These are phyloP conservation scores for Parasteatoda tepidariorum DNA, from an alignment of 1,140 invertebrate genomes.

Conservation along the genomic window DNA sequence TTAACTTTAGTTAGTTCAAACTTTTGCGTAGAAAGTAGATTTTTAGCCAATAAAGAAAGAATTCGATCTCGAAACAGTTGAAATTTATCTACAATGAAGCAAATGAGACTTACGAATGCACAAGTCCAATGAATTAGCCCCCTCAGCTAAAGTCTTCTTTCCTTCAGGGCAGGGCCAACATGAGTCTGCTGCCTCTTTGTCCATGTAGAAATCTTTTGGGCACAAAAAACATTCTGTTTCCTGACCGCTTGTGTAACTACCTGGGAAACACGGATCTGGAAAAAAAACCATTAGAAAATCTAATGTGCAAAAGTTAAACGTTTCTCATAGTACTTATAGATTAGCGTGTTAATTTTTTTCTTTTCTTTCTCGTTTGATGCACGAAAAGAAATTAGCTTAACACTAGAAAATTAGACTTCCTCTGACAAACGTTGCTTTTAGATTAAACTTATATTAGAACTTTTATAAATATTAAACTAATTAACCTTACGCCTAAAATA, in stretches of 20 bases:
- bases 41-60: no score
- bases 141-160: background rate
- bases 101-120: slow-evolving; percentile 43
- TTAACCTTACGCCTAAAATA: no score
- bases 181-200: slow-evolving; percentile 13
- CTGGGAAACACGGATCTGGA: slow-evolving; percentile 39
- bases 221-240: slow-evolving; percentile 19
- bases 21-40: no score
- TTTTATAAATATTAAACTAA: no score
- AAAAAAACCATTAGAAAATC: no score
- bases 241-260: slow-evolving; percentile 48
- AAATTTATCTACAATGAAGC: no score
- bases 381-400: background rate
- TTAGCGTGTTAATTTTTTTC: background rate
- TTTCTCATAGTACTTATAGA: background rate
- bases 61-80: no score
- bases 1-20: no score
- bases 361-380: background rate
- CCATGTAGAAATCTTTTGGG: slow-evolving; percentile 36
- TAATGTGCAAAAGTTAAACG: background rate
- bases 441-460: no score
- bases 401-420: no score
- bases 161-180: slow-evolving; percentile 46
- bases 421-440: no score
- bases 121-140: slow-evolving; percentile 11